phyloP scores from a whole-genome alignment of 2,113 vertebrate genomes.

The Petromus typicus region DNA sequence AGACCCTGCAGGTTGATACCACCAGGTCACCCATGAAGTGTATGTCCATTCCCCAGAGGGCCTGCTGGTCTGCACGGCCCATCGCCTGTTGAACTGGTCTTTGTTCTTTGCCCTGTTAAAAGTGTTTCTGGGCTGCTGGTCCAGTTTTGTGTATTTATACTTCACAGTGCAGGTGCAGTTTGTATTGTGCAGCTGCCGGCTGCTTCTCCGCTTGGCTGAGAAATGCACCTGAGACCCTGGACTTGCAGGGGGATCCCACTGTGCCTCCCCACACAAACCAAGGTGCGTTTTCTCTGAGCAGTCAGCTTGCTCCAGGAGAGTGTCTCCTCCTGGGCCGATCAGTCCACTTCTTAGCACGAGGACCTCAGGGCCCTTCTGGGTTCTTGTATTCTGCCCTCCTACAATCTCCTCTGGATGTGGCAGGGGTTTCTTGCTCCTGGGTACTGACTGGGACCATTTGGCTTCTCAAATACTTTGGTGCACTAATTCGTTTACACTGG shows the following conservation, averaged over 20 bases:
- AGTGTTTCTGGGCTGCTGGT: not conserved
- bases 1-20: no score
- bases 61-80: fast-evolving
- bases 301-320: not conserved
- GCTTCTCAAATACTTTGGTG: not conserved
- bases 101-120: not conserved
- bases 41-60: no score
- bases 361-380: fast-evolving
- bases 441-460: fast-evolving
- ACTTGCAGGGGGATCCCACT: not conserved
- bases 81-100: not conserved
- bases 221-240: not conserved
- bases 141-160: not conserved
- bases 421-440: not conserved
- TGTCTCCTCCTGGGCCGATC: not conserved
- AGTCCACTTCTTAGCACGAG: not conserved
- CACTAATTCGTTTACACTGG: not conserved
- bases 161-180: not conserved
- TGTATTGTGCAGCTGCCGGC: not conserved
- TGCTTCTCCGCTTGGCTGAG: not conserved
- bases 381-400: not conserved
- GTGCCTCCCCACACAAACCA: not conserved
- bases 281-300: not conserved
- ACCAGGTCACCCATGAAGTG: fast-evolving
- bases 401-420: not conserved